Evolutionary conservation across 2,888 invertebrate genomes (phyloP), one percentile per base, ranked within the genome.

Genomic region (Orthonychiurus folsomi): DNA sequence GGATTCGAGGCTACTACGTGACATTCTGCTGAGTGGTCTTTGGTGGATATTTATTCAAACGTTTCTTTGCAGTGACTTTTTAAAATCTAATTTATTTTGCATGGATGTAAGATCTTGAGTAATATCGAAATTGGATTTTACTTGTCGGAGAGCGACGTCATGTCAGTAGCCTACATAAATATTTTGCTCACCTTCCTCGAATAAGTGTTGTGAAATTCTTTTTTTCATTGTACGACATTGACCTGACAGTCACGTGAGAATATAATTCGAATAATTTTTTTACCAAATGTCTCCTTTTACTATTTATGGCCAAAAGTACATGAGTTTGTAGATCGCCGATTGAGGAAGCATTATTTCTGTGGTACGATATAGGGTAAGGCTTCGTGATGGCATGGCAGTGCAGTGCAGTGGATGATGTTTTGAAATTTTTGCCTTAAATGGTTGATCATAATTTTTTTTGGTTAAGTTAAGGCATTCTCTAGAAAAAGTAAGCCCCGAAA

Each of bases 331-430:
- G 81, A 83, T 68, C 76, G 78, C 1, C 78, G 79, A 76, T 81
- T 84, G 20, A 83, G 83, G 78, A 79, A 52, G 80, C 81, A 64
- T 73, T 84, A 3, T 82, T 82, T 1, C 80, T 81, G 65, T 84
- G 83, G 1, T 85, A 83, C 71, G 84, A 84, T 67, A 81, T 84
- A 18, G 84, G 83, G 0, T 81, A 83, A 78, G 84, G 84, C 3
- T 84, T 82, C 65, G 81, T 84, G 3, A 81, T 81, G n/a, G n/a
- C n/a, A n/a, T n/a, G n/a, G n/a, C n/a, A n/a, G n/a, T n/a, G n/a
- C n/a, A n/a, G n/a, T 0, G 83, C 83, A 0, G 81, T 83, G 54
- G 83, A 84, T 68, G 85, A 84, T 68, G 82, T 83, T 0, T 76
- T 80, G 63, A 80, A 78, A 52, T 75, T 82, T 9, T 75, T 85